phyloP scores from a whole-genome alignment of 2,888 invertebrate genomes.

The Zele albiditarsus region DNA sequence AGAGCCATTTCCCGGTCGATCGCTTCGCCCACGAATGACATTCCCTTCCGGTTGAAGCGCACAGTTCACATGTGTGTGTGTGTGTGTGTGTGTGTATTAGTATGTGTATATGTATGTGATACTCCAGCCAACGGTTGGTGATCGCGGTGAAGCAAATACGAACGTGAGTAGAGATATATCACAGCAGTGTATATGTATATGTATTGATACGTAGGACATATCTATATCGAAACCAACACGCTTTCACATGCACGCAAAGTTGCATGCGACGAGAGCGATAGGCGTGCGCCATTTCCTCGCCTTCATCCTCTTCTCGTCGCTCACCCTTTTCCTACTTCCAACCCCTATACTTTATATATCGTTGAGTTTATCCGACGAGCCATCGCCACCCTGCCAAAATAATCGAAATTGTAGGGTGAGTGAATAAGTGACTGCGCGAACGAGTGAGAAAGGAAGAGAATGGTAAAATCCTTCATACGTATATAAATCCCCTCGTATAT shows the following conservation, averaged over 20 bases:
- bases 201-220: not conserved
- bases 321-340: not conserved
- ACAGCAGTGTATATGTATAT: not conserved
- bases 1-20: constrained; percentile 51
- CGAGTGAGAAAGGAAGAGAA: not conserved
- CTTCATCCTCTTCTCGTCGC: constrained; percentile 6
- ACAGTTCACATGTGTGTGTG: not conserved
- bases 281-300: constrained; percentile 36
- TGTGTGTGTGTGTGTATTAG: not conserved
- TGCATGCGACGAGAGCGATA: constrained; percentile 43
- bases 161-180: not conserved
- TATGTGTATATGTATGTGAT: constrained; percentile 2
- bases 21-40: constrained; percentile 47
- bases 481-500: constrained; percentile 14
- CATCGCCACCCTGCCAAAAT: constrained; percentile 36
- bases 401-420: constrained; percentile 32
- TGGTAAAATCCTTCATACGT: not conserved
- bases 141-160: constrained; percentile 3
- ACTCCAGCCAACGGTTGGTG: not conserved
- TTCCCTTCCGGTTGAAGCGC: constrained; percentile 43
- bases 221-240: not conserved
- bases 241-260: constrained; percentile 43
- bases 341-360: constrained; percentile 16
- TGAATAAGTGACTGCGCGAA: not conserved
- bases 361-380: constrained; percentile 27